phyloP scores from a whole-genome alignment of 1,140 invertebrate genomes.

The Orussus abietinus region DNA sequence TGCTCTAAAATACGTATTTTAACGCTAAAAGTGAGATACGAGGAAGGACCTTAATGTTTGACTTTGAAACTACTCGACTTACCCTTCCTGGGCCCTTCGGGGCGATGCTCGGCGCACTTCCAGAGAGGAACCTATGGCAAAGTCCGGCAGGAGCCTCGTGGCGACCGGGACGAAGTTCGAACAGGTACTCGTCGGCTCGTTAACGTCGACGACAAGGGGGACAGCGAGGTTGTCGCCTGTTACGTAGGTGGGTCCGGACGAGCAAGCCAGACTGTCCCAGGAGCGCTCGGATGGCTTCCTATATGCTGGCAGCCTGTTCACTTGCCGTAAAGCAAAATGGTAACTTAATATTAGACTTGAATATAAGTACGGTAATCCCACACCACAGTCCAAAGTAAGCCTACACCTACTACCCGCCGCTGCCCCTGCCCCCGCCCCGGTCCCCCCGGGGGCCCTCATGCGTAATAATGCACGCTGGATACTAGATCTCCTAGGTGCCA shows the following conservation, averaged over 20 bases:
- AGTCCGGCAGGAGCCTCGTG: too few species aligned
- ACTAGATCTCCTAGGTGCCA: conserved; percentile 42
- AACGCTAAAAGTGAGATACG: too few species aligned
- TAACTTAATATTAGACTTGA: conserved; percentile 55
- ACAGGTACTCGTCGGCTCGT: too few species aligned
- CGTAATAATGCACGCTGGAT: conserved; percentile 39
- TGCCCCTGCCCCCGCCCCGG: conserved; percentile 20
- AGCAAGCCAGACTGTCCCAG: conserved; percentile 45
- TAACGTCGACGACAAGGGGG: too few species aligned
- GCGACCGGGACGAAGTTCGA: too few species aligned
- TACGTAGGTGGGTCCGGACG: conserved; percentile 41
- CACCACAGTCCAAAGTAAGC: conserved; percentile 51
- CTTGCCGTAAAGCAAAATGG: conserved; percentile 55
- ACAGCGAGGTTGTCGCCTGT: too few species aligned
- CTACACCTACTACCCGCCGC: conserved; percentile 40
- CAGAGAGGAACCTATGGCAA: too few species aligned
- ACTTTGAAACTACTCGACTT: too few species aligned
- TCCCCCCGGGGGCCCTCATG: conserved; percentile 29
- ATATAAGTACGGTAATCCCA: conserved; percentile 55
- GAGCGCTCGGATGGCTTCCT: conserved; percentile 52
- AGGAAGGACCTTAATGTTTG: too few species aligned
- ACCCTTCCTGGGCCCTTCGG: too few species aligned
- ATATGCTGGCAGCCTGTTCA: conserved; percentile 55
- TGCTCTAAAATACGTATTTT: too few species aligned
- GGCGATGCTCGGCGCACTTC: too few species aligned